Conservation (phyloP, 2,113 vertebrate genomes). For the Balaenoptera acutorostrata region DNA sequence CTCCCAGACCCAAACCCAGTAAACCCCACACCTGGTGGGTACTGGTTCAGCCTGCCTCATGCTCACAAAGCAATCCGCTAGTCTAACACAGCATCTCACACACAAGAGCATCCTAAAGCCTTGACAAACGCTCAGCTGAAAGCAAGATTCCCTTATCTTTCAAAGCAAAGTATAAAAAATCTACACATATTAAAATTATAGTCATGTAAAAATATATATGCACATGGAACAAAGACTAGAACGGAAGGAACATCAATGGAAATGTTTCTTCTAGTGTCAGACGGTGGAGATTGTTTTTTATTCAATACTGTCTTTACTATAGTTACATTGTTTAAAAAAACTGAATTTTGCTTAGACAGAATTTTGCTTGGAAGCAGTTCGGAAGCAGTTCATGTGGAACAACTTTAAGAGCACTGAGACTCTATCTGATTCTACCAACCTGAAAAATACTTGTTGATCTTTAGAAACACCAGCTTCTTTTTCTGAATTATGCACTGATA, state of each 20-base stretch:
- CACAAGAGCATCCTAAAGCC: neutral
- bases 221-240: neutral
- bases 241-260: neutral
- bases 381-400: neutral
- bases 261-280: neutral
- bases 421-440: neutral
- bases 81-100: neutral
- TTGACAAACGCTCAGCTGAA: neutral
- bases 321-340: conserved; percentile 17
- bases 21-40: neutral
- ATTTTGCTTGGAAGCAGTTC: neutral
- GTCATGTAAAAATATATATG: neutral
- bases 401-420: neutral
- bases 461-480: neutral
- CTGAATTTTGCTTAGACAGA: neutral
- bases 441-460: conserved; percentile 67
- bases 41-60: neutral
- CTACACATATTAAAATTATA: neutral
- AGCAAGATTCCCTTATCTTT: conserved; percentile 15
- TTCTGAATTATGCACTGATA: neutral
- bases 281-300: neutral
- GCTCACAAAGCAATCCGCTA: neutral
- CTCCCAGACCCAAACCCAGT: neutral
- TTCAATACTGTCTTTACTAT: neutral
- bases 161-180: conserved; percentile 27